Evolutionary conservation across 1,140 invertebrate species (phyloP).

Genomic region (Formica selysi): DNA sequence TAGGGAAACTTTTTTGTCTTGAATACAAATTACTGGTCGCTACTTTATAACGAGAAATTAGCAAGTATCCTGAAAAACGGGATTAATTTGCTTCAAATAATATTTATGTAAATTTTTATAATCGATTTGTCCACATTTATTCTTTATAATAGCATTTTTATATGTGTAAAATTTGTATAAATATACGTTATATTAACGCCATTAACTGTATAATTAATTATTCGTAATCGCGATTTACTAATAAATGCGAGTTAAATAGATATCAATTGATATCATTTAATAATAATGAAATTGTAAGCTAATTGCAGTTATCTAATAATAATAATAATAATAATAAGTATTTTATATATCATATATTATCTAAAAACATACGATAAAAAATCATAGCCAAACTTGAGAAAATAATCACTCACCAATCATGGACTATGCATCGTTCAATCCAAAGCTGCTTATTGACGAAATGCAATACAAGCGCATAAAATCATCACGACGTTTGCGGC

Average conservation of each 20-base stretch:
- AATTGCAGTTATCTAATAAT: neutral
- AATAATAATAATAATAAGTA: neutral
- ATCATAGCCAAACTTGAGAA: neutral
- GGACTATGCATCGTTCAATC: neutral
- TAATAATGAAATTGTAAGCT: neutral
- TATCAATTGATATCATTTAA: neutral
- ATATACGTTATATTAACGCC: slow-evolving; percentile 5
- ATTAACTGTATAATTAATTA: slow-evolving; percentile 17
- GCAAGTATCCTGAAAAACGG: neutral
- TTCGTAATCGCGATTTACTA: neutral
- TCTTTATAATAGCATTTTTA: neutral
- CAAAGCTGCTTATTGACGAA: neutral
- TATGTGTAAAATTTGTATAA: neutral
- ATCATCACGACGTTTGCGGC: neutral
- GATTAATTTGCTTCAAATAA: slow-evolving; percentile 6
- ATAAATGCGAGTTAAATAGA: neutral
- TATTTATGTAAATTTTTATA: neutral
- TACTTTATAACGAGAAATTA: slow-evolving; percentile 30
- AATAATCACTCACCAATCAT: neutral
- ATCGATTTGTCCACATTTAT: slow-evolving; percentile 1
- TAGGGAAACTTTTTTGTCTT: slow-evolving; percentile 32
- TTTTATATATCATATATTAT: neutral
- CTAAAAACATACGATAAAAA: neutral
- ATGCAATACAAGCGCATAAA: slow-evolving; percentile 1
- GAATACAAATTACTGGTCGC: slow-evolving; percentile 37